Evolutionary conservation across 2,888 invertebrate species (phyloP).

Genomic region (Dasypogon diadema): DNA sequence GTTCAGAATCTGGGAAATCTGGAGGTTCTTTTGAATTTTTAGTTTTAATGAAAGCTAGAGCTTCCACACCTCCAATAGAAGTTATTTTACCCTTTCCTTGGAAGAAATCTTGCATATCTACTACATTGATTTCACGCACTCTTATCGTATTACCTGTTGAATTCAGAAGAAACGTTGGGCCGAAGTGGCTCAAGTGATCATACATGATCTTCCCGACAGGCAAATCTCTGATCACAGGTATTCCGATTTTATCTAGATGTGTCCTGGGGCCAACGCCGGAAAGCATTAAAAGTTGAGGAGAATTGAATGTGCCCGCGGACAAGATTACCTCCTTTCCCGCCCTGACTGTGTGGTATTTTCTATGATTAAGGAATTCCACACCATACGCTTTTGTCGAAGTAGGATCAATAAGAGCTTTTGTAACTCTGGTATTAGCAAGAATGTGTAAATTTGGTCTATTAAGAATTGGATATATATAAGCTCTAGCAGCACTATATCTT

Average conservation of each 20-base stretch:
- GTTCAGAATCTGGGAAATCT: slow-evolving; percentile 76
- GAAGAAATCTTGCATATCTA: slow-evolving; percentile 52
- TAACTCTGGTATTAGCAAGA: slow-evolving; percentile 73
- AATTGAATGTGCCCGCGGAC: slow-evolving; percentile 85
- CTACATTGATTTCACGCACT: neutral
- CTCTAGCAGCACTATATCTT: slow-evolving; percentile 75
- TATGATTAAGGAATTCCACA: slow-evolving; percentile 74
- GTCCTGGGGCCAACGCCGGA: slow-evolving; percentile 75
- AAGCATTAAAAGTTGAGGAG: slow-evolving; percentile 89
- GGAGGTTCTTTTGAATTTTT: slow-evolving; percentile 71
- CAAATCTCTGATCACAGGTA: slow-evolving; percentile 73
- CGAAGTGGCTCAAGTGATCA: slow-evolving; percentile 66
- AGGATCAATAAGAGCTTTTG: slow-evolving; percentile 75
- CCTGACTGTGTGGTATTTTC: slow-evolving; percentile 67
- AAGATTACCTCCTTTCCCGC: slow-evolving; percentile 84
- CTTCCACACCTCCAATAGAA: slow-evolving; percentile 76
- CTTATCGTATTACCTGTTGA: slow-evolving; percentile 54
- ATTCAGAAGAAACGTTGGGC: slow-evolving; percentile 57
- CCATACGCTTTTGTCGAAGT: slow-evolving; percentile 74
- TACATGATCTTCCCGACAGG: slow-evolving; percentile 76
- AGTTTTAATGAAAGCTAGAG: slow-evolving; percentile 76
- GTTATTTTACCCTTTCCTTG: slow-evolving; percentile 69
- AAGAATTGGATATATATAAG: slow-evolving; percentile 73
- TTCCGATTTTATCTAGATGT: slow-evolving; percentile 69
- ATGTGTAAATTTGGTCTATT: slow-evolving; percentile 76